Evolutionary conservation across 2,113 vertebrate genomes (phyloP).

Genomic region (Nannospalax galili): DNA sequence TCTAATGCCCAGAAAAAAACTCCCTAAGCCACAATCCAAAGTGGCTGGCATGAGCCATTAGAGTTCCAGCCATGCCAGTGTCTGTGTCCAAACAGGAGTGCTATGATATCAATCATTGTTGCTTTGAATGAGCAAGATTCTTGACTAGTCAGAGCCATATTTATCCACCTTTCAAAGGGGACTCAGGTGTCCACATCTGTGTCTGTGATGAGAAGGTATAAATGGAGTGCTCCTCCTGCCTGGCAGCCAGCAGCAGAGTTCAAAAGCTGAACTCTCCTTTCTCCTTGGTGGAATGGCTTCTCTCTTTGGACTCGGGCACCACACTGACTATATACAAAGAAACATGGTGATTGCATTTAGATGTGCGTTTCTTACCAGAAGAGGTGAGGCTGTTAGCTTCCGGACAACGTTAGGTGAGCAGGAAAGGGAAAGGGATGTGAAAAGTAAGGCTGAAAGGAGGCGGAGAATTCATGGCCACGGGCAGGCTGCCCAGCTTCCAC

Average conservation of each 20-base stretch:
- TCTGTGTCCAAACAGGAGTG: background rate
- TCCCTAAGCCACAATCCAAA: background rate
- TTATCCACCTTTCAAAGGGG: background rate
- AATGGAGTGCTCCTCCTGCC: background rate
- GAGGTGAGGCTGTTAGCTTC: background rate
- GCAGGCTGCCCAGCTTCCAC: fast-evolving
- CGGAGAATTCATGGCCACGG: background rate
- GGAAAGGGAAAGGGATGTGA: background rate
- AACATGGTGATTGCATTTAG: background rate
- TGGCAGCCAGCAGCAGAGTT: background rate
- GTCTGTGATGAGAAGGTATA: background rate
- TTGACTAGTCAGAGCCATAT: background rate
- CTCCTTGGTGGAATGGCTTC: background rate
- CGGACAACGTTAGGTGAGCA: background rate
- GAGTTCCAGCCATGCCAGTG: too few species aligned
- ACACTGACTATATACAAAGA: background rate
- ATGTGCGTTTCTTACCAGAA: background rate
- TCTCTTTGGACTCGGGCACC: background rate
- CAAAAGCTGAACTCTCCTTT: background rate
- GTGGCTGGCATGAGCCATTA: background rate
- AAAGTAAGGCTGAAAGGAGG: background rate
- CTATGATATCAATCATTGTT: background rate
- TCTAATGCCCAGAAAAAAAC: background rate
- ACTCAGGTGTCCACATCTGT: background rate
- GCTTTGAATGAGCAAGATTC: background rate